phyloP scores from a whole-genome alignment of 2,888 invertebrate genomes.

The Aethes cnicana region DNA sequence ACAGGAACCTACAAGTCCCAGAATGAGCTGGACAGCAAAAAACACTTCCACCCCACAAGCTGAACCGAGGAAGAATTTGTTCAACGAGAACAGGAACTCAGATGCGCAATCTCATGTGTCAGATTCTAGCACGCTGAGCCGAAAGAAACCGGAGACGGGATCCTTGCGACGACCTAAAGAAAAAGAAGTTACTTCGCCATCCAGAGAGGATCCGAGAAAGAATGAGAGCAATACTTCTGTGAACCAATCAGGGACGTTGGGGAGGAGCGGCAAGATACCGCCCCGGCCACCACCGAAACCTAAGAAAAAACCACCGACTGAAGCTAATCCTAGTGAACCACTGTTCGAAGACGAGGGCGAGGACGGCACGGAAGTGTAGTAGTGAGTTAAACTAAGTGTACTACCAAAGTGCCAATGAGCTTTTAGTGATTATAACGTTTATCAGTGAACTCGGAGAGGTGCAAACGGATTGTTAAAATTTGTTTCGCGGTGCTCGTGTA shows the following conservation, averaged over 20 bases:
- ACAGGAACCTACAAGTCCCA: conserved; percentile 72
- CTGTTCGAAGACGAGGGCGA: conserved; percentile 94
- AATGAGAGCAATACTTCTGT: conserved; percentile 60
- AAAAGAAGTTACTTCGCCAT: conserved; percentile 62
- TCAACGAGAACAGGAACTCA: conserved; percentile 63
- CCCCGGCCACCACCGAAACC: conserved; percentile 93
- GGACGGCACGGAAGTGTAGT: conserved; percentile 93
- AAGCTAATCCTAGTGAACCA: conserved; percentile 84
- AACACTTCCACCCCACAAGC: conserved; percentile 74
- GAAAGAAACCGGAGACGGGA: conserved; percentile 80
- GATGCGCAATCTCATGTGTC: conserved; percentile 58
- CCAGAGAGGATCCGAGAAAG: conserved; percentile 64
- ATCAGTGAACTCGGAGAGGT: conserved; percentile 48
- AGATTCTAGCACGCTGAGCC: conserved; percentile 66
- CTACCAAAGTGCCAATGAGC: conserved; percentile 77
- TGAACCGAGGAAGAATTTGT: conserved; percentile 69
- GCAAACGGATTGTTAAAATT: conserved; percentile 47
- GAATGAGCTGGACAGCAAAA: conserved; percentile 79
- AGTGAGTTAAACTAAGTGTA: conserved; percentile 46
- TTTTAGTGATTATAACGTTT: conserved; percentile 62
- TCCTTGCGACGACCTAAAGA: conserved; percentile 66
- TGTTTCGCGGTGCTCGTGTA: conserved; percentile 79
- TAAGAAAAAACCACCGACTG: conserved; percentile 87
- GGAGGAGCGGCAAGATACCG: conserved; percentile 86
- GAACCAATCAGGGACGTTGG: conserved; percentile 73